Percentiles rank a stretch among this genome's conserved stretches.
Conservation (phyloP, 2,113 vertebrate species). For the Syrrhaptes paradoxus region DNA sequence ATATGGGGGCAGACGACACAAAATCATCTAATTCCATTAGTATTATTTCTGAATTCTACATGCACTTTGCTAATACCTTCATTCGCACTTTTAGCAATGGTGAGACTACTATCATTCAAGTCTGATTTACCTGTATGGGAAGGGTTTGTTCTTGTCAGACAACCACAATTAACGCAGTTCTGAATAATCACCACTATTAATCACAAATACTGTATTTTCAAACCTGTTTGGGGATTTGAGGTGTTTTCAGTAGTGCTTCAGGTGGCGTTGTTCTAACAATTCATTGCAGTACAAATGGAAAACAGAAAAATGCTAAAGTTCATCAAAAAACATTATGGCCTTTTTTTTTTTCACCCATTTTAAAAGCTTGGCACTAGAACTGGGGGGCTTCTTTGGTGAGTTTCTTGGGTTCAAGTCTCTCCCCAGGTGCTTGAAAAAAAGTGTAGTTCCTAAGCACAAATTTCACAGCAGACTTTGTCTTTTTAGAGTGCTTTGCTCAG, state of each 20-base stretch:
- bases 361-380: background rate
- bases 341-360: background rate
- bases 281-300: background rate
- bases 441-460: background rate
- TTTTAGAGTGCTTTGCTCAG: background rate
- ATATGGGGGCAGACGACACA: fast-evolving
- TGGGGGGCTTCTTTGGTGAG: background rate
- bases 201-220: background rate
- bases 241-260: background rate
- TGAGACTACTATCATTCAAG: background rate
- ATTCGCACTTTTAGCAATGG: background rate
- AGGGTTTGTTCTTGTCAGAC: background rate
- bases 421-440: background rate
- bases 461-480: background rate
- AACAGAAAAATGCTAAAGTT: background rate
- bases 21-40: background rate
- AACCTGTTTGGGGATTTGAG: background rate
- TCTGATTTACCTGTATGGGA: background rate
- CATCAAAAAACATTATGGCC: background rate
- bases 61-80: background rate
- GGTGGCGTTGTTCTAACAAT: background rate
- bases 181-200: background rate
- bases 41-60: background rate
- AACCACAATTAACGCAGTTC: background rate
- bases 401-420: background rate